Conservation (phyloP, 2,113 vertebrate genomes). For the Sturnus vulgaris region DNA sequence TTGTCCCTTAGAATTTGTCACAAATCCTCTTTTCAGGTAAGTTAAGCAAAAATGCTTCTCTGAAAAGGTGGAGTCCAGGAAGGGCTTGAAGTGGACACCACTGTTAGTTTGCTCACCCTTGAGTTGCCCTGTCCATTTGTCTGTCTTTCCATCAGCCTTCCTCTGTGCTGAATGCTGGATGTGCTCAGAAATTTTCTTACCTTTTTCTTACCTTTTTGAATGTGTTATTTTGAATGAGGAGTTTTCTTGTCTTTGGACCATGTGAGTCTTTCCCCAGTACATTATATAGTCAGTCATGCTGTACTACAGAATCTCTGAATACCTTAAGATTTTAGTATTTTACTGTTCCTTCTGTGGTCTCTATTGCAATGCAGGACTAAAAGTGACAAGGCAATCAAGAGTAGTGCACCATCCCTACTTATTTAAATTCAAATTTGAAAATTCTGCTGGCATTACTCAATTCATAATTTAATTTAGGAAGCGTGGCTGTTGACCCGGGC, state of each 20-base stretch:
- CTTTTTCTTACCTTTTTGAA: not conserved
- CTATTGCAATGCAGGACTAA: not conserved
- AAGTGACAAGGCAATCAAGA: not conserved
- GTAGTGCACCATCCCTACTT: rapidly evolving
- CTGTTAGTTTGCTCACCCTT: not conserved
- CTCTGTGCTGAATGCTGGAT: not conserved
- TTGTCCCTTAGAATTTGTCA: not conserved
- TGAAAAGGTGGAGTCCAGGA: not conserved
- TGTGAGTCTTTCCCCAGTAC: not conserved
- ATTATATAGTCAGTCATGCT: not conserved
- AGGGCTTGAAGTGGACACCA: not conserved
- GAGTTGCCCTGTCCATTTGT: not conserved
- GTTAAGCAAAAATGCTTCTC: not conserved
- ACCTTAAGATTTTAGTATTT: not conserved
- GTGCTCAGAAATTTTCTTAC: not conserved
- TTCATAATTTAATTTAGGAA: not conserved
- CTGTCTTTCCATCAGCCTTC: not conserved
- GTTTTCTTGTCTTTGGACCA: not conserved
- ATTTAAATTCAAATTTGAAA: not conserved
- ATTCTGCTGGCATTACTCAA: not conserved
- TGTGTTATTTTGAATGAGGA: not conserved
- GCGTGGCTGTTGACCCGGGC: not conserved
- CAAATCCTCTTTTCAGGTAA: not conserved
- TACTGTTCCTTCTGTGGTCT: not conserved
- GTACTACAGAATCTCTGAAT: not conserved